Conservation (phyloP, 2,888 invertebrate genomes). For the Noctua comes region DNA sequence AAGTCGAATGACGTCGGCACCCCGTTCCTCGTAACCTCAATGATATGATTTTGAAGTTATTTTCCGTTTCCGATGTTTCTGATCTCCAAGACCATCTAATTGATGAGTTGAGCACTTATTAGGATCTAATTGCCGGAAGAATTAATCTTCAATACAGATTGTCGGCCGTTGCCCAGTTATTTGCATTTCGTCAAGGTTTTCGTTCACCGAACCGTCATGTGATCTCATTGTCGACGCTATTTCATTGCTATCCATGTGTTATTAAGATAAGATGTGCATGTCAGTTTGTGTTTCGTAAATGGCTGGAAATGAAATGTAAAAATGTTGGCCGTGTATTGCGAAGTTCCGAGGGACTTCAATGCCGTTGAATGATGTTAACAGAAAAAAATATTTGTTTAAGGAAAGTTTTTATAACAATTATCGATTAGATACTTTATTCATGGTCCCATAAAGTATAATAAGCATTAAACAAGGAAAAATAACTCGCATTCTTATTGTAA, state of each 20-base stretch:
- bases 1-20: conserved; percentile 32
- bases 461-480: background rate
- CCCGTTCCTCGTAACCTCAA: conserved; percentile 1
- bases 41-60: conserved; percentile 41
- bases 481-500: too few species aligned
- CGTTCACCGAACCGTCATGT: conserved; percentile 40
- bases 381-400: conserved; percentile 22
- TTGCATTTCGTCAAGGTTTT: conserved; percentile 56
- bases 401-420: conserved; percentile 18
- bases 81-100: conserved; percentile 59
- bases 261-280: conserved; percentile 53
- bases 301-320: conserved; percentile 35
- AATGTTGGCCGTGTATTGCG: conserved; percentile 8
- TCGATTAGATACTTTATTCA: background rate
- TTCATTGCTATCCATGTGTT: conserved; percentile 52
- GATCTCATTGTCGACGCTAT: conserved; percentile 28
- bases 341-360: conserved; percentile 29
- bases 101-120: conserved; percentile 45
- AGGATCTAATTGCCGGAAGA: conserved; percentile 62
- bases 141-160: conserved; percentile 55
- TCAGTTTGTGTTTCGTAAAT: conserved; percentile 41
- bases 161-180: conserved; percentile 53
- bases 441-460: background rate
- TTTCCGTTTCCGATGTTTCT: conserved; percentile 51
- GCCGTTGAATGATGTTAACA: conserved; percentile 1